Evolutionary conservation across 2,888 invertebrate species (phyloP), one percentile per base, ranked within the genome.

Genomic region (Chaetoderma sp.): DNA sequence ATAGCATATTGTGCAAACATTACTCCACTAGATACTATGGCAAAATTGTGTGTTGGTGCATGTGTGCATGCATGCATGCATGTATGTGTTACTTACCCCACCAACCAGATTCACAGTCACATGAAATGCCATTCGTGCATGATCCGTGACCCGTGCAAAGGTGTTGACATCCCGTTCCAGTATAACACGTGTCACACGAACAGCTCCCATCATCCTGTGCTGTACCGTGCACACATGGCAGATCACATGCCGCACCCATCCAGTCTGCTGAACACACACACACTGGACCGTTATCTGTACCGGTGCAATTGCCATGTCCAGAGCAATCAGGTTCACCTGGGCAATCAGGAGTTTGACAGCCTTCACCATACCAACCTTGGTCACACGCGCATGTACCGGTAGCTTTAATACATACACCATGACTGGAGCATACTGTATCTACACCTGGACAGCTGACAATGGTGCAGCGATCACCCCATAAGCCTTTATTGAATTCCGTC

Each of bases 21-120:
- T n/a, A n/a, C n/a, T n/a, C n/a, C n/a, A n/a, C n/a, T n/a, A n/a
- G n/a, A n/a, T n/a, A n/a, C n/a, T n/a, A n/a, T n/a, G n/a, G n/a
- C n/a, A n/a, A n/a, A n/a, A n/a, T n/a, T n/a, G n/a, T n/a, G n/a
- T n/a, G n/a, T n/a, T n/a, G n/a, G n/a, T n/a, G n/a, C n/a, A n/a
- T n/a, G n/a, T n/a, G n/a, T n/a, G n/a, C n/a, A n/a, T n/a, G n/a
- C n/a, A n/a, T n/a, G n/a, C n/a, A n/a, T n/a, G n/a, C n/a, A n/a
- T n/a, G n/a, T n/a, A n/a, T n/a, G n/a, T n/a, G n/a, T n/a, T n/a
- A 56, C 77, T 70, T 67, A 80, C 79, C 79, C 75, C 78, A 78
- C 74, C 73, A 78, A 30, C 68, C 72, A 30, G 66, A 32, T 8
- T 78, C 64, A 68, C 80, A 80, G 18, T 13, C n/a, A 59, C 80